Percentiles rank a stretch among this genome's conserved stretches.
Conservation (phyloP, 2,888 invertebrate genomes). For the Drymonia ruficornis region DNA sequence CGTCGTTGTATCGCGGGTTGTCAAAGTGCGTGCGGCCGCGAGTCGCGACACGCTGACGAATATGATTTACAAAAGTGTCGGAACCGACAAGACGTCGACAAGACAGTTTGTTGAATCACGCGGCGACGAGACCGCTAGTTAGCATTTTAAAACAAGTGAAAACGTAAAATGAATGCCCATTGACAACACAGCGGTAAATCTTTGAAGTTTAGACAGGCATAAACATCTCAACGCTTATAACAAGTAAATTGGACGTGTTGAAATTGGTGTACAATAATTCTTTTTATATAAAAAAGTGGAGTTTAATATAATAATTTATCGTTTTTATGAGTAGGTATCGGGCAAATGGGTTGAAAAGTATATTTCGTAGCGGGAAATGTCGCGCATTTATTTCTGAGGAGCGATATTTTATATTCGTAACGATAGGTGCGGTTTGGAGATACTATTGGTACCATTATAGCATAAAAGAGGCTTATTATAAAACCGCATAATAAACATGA, state of each 20-base stretch:
- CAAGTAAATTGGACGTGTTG: constrained; percentile 34
- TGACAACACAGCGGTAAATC: constrained; percentile 27
- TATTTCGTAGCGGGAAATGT: constrained; percentile 27
- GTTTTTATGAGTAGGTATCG: constrained; percentile 21
- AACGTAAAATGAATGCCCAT: constrained; percentile 19
- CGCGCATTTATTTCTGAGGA: constrained; percentile 13
- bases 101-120: constrained; percentile 28
- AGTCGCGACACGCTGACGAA: constrained; percentile 33
- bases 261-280: constrained; percentile 25
- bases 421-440: constrained; percentile 6
- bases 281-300: constrained; percentile 29
- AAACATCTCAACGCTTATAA: constrained; percentile 27
- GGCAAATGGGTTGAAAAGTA: constrained; percentile 31
- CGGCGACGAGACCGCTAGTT: constrained; percentile 12
- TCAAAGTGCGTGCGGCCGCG: constrained; percentile 20
- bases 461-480: neutral
- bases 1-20: constrained; percentile 30
- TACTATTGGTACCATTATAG: neutral
- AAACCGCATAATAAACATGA: neutral
- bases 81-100: constrained; percentile 26
- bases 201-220: constrained; percentile 24
- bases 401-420: constrained; percentile 20
- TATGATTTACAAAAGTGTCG: constrained; percentile 41
- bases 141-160: constrained; percentile 12
- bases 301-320: constrained; percentile 39